Conservation (phyloP, 2,113 vertebrate species). For the Menura novaehollandiae region DNA sequence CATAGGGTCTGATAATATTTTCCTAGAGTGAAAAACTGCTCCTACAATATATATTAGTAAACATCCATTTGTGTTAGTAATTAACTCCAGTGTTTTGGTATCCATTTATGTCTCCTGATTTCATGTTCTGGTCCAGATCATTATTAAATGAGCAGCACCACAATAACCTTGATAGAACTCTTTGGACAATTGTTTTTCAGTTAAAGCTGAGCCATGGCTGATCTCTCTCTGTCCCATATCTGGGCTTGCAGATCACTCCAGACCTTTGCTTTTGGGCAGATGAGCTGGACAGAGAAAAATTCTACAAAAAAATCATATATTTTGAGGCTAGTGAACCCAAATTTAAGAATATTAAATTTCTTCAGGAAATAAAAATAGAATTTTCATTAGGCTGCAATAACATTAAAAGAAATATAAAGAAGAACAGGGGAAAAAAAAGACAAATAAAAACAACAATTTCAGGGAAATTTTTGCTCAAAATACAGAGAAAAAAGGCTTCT, state of each 20-base stretch:
- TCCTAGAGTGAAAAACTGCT: slow-evolving; percentile 63
- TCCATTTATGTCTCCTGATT: slow-evolving; percentile 66
- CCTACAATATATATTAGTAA: slow-evolving; percentile 63
- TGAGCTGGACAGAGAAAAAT: neutral
- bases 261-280: neutral
- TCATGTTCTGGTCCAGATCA: slow-evolving; percentile 29
- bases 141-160: slow-evolving; percentile 21
- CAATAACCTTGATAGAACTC: neutral
- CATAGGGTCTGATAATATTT: slow-evolving; percentile 70
- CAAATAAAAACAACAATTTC: neutral
- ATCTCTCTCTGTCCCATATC: neutral
- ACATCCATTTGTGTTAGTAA: slow-evolving; percentile 65
- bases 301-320: neutral
- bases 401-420: neutral
- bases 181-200: neutral
- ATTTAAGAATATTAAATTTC: neutral
- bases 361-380: neutral
- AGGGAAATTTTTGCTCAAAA: neutral
- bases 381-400: neutral
- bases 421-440: rapidly evolving
- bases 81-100: slow-evolving; percentile 62
- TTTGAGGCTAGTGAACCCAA: neutral
- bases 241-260: neutral
- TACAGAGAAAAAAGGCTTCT: neutral
- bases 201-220: neutral